These are phyloP conservation scores for Hyperopisus bebe DNA, from an alignment of 2,113 vertebrate species.

Conservation along the genomic window DNA sequence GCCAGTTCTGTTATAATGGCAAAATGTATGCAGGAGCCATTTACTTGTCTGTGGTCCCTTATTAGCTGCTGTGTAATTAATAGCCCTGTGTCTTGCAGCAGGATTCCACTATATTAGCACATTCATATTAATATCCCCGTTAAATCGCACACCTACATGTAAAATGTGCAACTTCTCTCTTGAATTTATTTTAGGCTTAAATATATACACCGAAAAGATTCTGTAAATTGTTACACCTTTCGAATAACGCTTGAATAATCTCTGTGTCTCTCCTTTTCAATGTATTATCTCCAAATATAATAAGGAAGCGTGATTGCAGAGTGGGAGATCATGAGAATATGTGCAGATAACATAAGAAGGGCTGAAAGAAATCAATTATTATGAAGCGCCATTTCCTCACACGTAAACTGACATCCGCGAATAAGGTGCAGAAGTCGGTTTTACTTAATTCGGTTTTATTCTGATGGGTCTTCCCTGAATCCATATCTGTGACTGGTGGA, in stretches of 20 bases:
- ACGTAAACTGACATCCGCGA: not conserved
- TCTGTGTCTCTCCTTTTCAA: not conserved
- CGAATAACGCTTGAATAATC: not conserved
- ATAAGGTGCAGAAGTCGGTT: not conserved
- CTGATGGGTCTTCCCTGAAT: not conserved
- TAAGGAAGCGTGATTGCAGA: not conserved
- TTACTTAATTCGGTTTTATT: not conserved
- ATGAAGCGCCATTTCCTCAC: constrained; percentile 6
- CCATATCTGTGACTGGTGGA: not conserved
- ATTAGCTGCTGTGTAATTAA: not conserved
- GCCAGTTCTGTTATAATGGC: constrained; percentile 25
- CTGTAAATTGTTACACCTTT: not conserved
- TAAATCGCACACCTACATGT: not conserved
- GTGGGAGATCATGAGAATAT: constrained; percentile 5
- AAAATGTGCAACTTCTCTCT: not conserved
- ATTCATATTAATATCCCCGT: not conserved
- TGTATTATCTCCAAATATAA: constrained; percentile 10
- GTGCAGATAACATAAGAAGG: not conserved
- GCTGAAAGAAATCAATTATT: constrained; percentile 6
- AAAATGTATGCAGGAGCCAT: constrained; percentile 31
- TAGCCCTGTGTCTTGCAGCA: not conserved
- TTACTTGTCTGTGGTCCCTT: constrained; percentile 24
- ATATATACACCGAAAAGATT: not conserved
- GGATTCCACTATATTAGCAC: not conserved
- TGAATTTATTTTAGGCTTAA: not conserved